These are phyloP conservation scores for Malthinus flaveolus DNA, from an alignment of 2,888 invertebrate genomes.

Conservation along the genomic window DNA sequence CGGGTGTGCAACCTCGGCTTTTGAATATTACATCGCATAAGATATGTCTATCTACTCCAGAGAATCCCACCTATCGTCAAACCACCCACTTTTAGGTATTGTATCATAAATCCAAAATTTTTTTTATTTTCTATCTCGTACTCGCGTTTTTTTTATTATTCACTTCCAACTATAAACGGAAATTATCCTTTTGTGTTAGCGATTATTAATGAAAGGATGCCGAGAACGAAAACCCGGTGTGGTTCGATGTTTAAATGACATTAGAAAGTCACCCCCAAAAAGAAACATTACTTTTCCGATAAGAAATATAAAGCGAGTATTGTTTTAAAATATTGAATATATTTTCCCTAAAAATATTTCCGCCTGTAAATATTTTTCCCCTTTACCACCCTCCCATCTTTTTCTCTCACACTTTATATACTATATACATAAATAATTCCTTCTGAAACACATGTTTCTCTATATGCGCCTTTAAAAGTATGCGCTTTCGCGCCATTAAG, in stretches of 20 bases:
- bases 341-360: conserved; percentile 27
- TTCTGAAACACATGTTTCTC: conserved; percentile 30
- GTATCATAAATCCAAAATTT: conserved; percentile 25
- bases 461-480: conserved; percentile 23
- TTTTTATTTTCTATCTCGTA: conserved; percentile 15
- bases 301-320: conserved; percentile 29
- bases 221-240: conserved; percentile 1
- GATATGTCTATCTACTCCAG: conserved; percentile 32
- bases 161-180: conserved; percentile 27
- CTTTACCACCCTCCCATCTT: conserved; percentile 5
- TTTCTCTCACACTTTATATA: too few relatives aligned
- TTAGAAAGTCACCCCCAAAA: background rate
- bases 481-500: conserved; percentile 34
- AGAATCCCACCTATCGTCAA: conserved; percentile 21
- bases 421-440: conserved; percentile 25
- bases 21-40: conserved; percentile 43
- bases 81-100: conserved; percentile 26
- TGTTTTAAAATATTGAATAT: conserved; percentile 29
- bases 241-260: conserved; percentile 10
- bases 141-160: conserved; percentile 16
- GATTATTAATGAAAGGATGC: conserved; percentile 20
- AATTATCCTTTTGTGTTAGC: conserved; percentile 29
- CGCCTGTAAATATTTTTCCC: conserved; percentile 25
- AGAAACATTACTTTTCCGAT: conserved; percentile 33
- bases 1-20: conserved; percentile 43